These are phyloP conservation scores for Elymnias hypermnestra DNA, from an alignment of 1,140 invertebrate species.

Conservation along the genomic window DNA sequence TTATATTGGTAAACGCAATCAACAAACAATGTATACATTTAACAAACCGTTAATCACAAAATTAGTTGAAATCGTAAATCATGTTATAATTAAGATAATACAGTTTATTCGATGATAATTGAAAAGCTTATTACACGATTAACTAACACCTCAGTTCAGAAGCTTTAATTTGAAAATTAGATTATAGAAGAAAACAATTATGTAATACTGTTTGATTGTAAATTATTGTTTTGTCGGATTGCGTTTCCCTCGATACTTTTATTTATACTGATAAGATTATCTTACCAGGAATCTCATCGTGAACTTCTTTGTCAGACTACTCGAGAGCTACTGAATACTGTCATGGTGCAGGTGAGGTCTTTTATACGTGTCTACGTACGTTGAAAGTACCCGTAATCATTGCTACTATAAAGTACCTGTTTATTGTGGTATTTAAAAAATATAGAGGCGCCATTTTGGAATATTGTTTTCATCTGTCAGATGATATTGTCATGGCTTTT, in stretches of 20 bases:
- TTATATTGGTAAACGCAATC: too few species aligned
- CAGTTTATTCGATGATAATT: too few species aligned
- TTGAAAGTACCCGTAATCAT: slow-evolving; percentile 45
- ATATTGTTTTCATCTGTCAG: slow-evolving; percentile 6
- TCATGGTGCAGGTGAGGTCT: slow-evolving; percentile 29
- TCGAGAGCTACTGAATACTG: slow-evolving; percentile 69
- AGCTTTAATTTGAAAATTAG: too few species aligned
- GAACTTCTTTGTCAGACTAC: slow-evolving; percentile 69
- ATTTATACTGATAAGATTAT: slow-evolving; percentile 15
- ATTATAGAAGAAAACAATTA: too few species aligned
- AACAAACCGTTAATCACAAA: too few species aligned
- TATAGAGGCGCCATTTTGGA: slow-evolving; percentile 14
- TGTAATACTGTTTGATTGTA: too few species aligned
- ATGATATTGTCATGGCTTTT: slow-evolving; percentile 18
- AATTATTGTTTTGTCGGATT: background rate
- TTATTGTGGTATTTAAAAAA: slow-evolving; percentile 16
- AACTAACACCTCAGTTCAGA: too few species aligned
- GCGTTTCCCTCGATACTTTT: slow-evolving; percentile 4
- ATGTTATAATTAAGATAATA: too few species aligned
- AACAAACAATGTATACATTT: too few species aligned
- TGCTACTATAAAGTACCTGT: slow-evolving; percentile 24
- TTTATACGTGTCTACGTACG: slow-evolving; percentile 49
- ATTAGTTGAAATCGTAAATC: too few species aligned
- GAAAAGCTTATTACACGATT: too few species aligned
- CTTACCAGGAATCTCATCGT: slow-evolving; percentile 72